Evolutionary conservation across 2,888 invertebrate genomes (phyloP).

Genomic region (Cordylochernes scorpioides): DNA sequence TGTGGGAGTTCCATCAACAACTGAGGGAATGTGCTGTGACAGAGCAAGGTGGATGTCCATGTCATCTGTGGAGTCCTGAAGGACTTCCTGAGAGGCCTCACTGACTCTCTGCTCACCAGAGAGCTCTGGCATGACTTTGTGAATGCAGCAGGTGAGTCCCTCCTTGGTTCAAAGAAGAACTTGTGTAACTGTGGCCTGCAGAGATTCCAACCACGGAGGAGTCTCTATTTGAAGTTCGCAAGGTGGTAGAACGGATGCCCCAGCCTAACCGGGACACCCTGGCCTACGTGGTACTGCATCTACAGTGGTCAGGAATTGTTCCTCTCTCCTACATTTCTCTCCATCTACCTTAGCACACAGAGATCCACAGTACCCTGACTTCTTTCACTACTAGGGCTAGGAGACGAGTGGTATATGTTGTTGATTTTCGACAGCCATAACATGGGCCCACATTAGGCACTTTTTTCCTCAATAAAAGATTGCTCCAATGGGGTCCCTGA

Average conservation of each 20-base stretch:
- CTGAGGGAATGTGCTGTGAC: no score
- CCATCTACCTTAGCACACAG: no score
- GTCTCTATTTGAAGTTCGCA: conserved; percentile 30
- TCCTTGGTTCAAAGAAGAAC: background rate
- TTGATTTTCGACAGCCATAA: no score
- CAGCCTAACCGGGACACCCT: conserved; percentile 79
- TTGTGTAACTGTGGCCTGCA: conserved; percentile 1
- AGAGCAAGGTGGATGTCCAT: conserved; percentile 40
- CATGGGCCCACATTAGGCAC: no score
- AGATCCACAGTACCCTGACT: no score
- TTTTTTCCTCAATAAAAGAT: no score
- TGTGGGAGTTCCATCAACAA: no score
- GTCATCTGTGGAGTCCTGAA: conserved; percentile 78
- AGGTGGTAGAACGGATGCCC: conserved; percentile 56
- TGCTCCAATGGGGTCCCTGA: no score
- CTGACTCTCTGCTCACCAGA: conserved; percentile 63
- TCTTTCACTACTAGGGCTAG: no score
- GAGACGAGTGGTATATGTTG: no score
- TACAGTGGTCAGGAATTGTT: conserved; percentile 35
- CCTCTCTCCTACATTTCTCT: conserved; percentile 1
- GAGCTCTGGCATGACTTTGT: conserved; percentile 56
- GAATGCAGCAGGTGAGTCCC: conserved; percentile 26
- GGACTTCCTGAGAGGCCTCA: conserved; percentile 62
- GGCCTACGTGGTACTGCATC: conserved; percentile 66
- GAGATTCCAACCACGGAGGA: conserved; percentile 21